Evolutionary conservation across 1,140 invertebrate genomes (phyloP), one percentile per base, ranked within the genome.

Genomic region (Aphidius ervi): DNA sequence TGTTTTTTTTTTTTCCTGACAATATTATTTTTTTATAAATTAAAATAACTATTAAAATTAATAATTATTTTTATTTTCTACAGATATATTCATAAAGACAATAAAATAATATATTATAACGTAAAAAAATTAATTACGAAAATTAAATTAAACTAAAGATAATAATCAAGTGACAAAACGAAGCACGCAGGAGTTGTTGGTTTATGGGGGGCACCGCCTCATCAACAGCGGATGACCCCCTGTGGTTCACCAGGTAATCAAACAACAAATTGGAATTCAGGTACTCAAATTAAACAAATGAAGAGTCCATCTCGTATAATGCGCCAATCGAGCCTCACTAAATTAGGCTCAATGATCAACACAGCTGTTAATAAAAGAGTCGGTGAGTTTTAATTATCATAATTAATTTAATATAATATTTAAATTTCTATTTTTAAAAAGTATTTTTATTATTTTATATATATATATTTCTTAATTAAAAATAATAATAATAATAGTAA

Each of bases 291-390:
- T 65, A 81, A 78, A 69, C 74, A 80, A 69, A 78, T 81, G 70
- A 75, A 79, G 68, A 82, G 69, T 65, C 82, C 73, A 60, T 80
- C 67, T 68, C 80, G 69, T 68, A 84, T 87, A 67, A 87, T 86
- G 74, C 81, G 85, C 58, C 85, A 87, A 71, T 84, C 85, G 55
- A 86, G 85, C 77, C 83, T 87, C 70, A 86, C 85, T 40, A 84
- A 84, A 72, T 81, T 87, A 61, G 84, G 84, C n/a, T 82, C 82
- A 62, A 86, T 86, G 80, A 82, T 87, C 59, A 86, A 86, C 68
- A 85, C 84, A 48, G 84, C 85, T 57, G 85, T 86, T 61, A 82
- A 81, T 74, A 82, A 82, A 68, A 74, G 77, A 69, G 72, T 72
- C 67, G 74, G 76, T 77, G 59, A 70, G 70, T 67, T 43, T 54